Percentiles rank a stretch among this genome's conserved stretches.
These are phyloP conservation scores for Morelia viridis DNA, from an alignment of 2,797 vertebrate genomes.

Conservation along the genomic window DNA sequence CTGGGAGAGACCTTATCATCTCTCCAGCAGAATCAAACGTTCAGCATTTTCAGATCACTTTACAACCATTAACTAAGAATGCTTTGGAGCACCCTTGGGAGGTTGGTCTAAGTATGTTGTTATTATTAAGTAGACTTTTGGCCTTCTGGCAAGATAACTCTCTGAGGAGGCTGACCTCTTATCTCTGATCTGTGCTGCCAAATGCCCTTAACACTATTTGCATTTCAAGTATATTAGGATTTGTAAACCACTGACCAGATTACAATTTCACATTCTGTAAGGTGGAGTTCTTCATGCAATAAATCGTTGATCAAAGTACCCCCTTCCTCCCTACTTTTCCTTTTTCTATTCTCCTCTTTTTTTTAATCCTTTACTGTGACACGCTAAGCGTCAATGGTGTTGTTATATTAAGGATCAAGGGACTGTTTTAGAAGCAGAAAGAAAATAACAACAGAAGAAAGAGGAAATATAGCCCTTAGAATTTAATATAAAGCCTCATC, in stretches of 20 bases:
- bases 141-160: constrained; percentile 18
- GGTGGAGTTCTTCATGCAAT: neutral
- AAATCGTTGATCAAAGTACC: neutral
- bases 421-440: neutral
- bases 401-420: neutral
- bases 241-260: neutral
- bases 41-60: constrained; percentile 59
- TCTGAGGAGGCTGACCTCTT: constrained; percentile 8
- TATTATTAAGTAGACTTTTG: constrained; percentile 56
- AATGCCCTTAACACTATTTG: neutral
- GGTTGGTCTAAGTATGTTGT: constrained; percentile 55
- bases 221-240: constrained; percentile 18
- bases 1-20: neutral
- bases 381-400: neutral
- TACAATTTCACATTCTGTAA: neutral
- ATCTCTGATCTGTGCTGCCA: neutral
- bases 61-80: constrained; percentile 65
- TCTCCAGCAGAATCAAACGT: neutral
- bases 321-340: neutral
- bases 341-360: neutral
- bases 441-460: neutral
- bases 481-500: neutral
- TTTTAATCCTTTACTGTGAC: neutral
- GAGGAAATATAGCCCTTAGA: neutral
- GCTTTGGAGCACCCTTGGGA: constrained; percentile 55